phyloP scores from a whole-genome alignment of 53 echinoderm and acorn worm genomes.

The Arbacia lixula region DNA sequence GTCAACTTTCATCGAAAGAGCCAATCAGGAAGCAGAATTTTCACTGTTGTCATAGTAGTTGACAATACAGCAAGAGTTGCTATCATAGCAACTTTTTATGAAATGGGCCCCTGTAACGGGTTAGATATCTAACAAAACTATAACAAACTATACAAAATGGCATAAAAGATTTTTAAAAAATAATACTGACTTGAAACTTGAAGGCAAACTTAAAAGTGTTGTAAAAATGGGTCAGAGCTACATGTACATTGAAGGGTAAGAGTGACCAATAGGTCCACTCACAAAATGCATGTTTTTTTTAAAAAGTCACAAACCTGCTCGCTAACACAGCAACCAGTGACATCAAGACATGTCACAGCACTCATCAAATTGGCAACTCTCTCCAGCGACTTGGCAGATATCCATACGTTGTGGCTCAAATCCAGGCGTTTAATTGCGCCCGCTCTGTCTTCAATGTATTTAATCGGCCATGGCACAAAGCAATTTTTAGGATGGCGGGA shows the following conservation, averaged over 20 bases:
- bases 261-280: neutral
- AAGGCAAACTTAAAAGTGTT: no score
- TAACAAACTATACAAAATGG: no score
- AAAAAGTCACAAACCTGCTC: neutral
- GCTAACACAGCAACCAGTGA: constrained; percentile 17
- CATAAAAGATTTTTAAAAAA: no score
- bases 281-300: neutral
- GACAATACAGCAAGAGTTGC: no score
- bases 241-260: no score
- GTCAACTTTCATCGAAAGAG: no score
- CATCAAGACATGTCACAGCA: neutral
- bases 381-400: constrained; percentile 4
- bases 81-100: no score
- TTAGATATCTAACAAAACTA: neutral
- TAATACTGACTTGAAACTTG: no score
- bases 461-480: neutral
- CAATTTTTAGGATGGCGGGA: neutral
- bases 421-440: neutral
- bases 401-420: constrained; percentile 12
- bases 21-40: no score
- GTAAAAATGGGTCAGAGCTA: no score
- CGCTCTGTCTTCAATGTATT: neutral
- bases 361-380: neutral
- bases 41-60: no score
- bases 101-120: no score